Conservation (phyloP, 2,797 vertebrate species). For the Merluccius polli region DNA sequence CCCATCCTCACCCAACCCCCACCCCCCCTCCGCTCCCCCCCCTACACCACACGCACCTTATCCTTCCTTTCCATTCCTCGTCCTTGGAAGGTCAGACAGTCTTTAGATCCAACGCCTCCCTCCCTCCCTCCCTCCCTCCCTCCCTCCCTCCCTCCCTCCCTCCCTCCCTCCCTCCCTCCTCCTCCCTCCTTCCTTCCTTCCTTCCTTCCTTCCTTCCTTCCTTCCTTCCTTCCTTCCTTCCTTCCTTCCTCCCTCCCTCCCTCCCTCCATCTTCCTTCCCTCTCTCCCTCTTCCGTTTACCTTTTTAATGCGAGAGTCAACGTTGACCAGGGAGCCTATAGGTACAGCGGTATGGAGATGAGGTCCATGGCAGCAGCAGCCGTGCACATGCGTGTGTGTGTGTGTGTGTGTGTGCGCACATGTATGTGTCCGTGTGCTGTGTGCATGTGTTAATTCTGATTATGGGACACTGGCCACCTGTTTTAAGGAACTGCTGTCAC, state of each 20-base stretch:
- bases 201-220: background rate
- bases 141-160: constrained; percentile 2
- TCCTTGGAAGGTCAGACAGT: constrained; percentile 48
- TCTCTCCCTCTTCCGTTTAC: background rate
- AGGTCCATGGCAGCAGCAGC: constrained; percentile 26
- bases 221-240: background rate
- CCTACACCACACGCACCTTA: constrained; percentile 25
- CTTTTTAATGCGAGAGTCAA: constrained; percentile 55
- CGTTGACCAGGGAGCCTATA: constrained; percentile 43
- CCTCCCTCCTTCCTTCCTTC: constrained; percentile 24
- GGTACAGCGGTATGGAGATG: constrained; percentile 41
- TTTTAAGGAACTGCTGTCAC: no score
- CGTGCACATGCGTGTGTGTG: constrained; percentile 17
- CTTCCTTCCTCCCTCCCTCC: background rate
- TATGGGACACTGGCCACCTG: no score
- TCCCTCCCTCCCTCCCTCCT: constrained; percentile 23
- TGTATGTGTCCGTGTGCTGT: no score
- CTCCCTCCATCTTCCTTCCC: constrained; percentile 14
- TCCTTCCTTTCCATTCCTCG: constrained; percentile 34
- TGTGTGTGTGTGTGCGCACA: no score
- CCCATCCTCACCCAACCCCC: no score
- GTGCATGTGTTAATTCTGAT: no score
- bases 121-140: background rate
- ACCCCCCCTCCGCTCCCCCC: no score
- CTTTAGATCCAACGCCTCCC: constrained; percentile 27